Conservation (phyloP, 2,888 invertebrate genomes). For the Meteorus cinctellus region DNA sequence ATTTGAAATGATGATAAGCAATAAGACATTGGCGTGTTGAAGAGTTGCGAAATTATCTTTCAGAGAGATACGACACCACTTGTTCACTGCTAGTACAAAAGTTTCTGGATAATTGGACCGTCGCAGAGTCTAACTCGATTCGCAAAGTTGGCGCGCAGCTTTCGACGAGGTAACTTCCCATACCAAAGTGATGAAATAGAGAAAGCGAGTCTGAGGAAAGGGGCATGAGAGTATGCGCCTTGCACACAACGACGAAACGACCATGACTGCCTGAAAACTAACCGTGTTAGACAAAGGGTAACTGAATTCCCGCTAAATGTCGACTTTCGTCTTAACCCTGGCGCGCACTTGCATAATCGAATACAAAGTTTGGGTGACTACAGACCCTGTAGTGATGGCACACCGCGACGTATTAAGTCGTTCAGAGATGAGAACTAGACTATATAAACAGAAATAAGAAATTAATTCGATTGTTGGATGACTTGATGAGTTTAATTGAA, state of each 20-base stretch:
- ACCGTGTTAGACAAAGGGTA: constrained; percentile 64
- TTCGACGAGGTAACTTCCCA: constrained; percentile 30
- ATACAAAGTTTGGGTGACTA: constrained; percentile 53
- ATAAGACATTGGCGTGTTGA: constrained; percentile 1
- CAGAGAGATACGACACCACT: constrained; percentile 18
- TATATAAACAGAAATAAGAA: not conserved
- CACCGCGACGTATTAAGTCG: constrained; percentile 13
- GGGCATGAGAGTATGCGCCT: constrained; percentile 25
- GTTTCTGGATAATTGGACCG: constrained; percentile 53
- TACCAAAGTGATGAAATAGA: constrained; percentile 24
- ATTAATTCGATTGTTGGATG: not conserved
- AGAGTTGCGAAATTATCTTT: constrained; percentile 4
- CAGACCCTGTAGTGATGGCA: constrained; percentile 36
- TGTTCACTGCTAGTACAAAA: constrained; percentile 39
- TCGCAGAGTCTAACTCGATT: constrained; percentile 52
- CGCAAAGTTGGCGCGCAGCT: constrained; percentile 42
- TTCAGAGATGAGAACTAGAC: not conserved
- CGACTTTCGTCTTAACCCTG: constrained; percentile 61
- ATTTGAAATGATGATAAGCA: not conserved
- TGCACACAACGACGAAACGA: constrained; percentile 32
- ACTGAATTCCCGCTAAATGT: constrained; percentile 65
- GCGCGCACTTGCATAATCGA: constrained; percentile 50
- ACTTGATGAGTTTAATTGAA: not conserved
- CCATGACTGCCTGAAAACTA: constrained; percentile 59
- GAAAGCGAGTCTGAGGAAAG: constrained; percentile 30